Evolutionary conservation across 2,113 vertebrate species (phyloP).

Genomic region (Scopus umbretta): DNA sequence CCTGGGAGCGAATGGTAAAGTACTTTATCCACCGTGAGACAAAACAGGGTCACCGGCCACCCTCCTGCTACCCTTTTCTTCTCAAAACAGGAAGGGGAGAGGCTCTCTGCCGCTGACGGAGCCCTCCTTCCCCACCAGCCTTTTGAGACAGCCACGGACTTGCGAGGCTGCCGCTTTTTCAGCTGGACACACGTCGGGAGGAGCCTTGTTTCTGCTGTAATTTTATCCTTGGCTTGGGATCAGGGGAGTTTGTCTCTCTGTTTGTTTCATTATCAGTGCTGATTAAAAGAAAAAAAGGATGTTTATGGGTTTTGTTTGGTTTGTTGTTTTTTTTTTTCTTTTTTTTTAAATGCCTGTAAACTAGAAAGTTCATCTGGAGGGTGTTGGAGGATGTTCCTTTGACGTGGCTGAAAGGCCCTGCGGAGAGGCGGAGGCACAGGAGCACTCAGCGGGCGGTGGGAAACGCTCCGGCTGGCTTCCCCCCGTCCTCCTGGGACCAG

Average conservation of each 20-base stretch:
- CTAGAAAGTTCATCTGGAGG: not conserved
- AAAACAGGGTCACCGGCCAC: slow-evolving; percentile 5
- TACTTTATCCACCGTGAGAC: not conserved
- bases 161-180: not conserved
- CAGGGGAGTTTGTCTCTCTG: not conserved
- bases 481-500: not conserved
- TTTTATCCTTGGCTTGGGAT: slow-evolving; percentile 28
- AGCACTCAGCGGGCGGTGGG: rapidly evolving
- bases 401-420: rapidly evolving
- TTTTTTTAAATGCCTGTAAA: not conserved
- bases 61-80: not conserved
- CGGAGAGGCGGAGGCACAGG: not conserved
- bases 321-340: too few species aligned
- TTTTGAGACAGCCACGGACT: not conserved
- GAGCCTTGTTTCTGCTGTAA: not conserved
- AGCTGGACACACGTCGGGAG: not conserved
- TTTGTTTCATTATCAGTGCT: not conserved
- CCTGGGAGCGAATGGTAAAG: not conserved
- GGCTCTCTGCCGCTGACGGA: not conserved
- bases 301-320: not conserved
- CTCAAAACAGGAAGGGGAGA: slow-evolving; percentile 55
- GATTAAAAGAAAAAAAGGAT: slow-evolving; percentile 30
- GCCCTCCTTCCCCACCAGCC: not conserved
- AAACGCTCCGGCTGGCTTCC: not conserved
- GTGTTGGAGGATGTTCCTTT: not conserved